Percentiles rank a stretch among this genome's conserved stretches.
These are phyloP conservation scores for Sarcoramphus papa DNA, from an alignment of 2,797 vertebrate genomes.

Conservation along the genomic window DNA sequence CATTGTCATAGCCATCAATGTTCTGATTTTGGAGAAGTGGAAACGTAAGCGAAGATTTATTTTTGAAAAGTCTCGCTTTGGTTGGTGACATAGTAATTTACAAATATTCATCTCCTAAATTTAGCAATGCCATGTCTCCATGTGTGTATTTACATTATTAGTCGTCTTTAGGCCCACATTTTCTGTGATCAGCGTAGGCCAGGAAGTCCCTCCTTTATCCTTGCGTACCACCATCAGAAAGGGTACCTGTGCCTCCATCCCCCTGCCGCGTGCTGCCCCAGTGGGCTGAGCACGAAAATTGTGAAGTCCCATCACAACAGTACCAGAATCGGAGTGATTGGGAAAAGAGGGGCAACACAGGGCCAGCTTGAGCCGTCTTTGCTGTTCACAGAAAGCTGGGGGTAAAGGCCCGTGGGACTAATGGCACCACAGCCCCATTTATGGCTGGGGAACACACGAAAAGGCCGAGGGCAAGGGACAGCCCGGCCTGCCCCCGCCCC, in stretches of 20 bases:
- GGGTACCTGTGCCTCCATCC: fast-evolving
- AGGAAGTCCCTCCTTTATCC: not conserved
- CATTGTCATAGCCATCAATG: not conserved
- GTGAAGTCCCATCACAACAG: not conserved
- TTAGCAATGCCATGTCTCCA: not conserved
- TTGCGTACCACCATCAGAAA: fast-evolving
- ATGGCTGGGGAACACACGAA: fast-evolving
- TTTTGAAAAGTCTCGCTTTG: not conserved
- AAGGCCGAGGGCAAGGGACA: fast-evolving
- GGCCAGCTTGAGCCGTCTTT: not conserved
- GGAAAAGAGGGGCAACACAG: not conserved
- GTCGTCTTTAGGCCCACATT: not conserved
- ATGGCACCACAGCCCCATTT: not conserved
- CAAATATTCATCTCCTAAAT: not conserved
- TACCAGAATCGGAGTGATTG: not conserved
- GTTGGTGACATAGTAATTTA: not conserved
- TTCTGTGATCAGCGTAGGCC: not conserved
- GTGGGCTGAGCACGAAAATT: not conserved
- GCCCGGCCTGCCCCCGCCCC: not conserved
- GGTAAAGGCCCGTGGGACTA: not conserved
- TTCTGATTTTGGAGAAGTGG: not conserved
- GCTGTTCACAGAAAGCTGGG: not conserved
- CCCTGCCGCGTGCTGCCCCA: fast-evolving
- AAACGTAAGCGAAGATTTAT: not conserved
- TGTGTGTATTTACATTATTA: not conserved